phyloP scores from a whole-genome alignment of 2,888 invertebrate species.

The Nyleta sp. region DNA sequence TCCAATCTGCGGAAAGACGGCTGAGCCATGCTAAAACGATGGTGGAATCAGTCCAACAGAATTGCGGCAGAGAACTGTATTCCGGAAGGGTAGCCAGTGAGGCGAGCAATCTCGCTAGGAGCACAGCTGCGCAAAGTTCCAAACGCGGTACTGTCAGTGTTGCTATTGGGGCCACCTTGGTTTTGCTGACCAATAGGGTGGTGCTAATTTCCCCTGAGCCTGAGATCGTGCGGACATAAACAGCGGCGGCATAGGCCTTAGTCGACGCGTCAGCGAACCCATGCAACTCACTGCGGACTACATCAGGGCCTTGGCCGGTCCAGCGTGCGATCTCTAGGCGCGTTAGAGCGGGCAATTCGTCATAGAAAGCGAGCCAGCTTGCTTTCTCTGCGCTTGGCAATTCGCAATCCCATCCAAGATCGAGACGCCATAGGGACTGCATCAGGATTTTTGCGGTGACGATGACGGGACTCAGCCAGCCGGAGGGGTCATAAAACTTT shows the following conservation, averaged over 20 bases:
- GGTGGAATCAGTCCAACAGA: neutral
- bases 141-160: neutral
- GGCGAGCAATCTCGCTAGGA: neutral
- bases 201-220: neutral
- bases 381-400: too few relatives aligned
- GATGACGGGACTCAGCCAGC: constrained; percentile 30
- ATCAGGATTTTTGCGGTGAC: constrained; percentile 33
- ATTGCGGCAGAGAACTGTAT: neutral
- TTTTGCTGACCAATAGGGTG: neutral
- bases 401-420: too few relatives aligned
- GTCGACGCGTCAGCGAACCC: neutral
- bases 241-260: neutral
- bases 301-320: neutral
- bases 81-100: neutral
- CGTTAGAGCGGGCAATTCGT: neutral
- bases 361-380: too few relatives aligned
- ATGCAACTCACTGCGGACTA: neutral
- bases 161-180: neutral
- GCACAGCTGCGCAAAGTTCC: neutral
- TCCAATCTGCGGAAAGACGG: neutral
- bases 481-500: constrained; percentile 33
- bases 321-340: neutral
- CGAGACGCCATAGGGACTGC: constrained; percentile 30
- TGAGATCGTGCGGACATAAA: neutral
- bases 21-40: neutral